Base-by-base conservation (phyloP, 2,113 vertebrate genomes). In the Phycodurus eques region DNA sequence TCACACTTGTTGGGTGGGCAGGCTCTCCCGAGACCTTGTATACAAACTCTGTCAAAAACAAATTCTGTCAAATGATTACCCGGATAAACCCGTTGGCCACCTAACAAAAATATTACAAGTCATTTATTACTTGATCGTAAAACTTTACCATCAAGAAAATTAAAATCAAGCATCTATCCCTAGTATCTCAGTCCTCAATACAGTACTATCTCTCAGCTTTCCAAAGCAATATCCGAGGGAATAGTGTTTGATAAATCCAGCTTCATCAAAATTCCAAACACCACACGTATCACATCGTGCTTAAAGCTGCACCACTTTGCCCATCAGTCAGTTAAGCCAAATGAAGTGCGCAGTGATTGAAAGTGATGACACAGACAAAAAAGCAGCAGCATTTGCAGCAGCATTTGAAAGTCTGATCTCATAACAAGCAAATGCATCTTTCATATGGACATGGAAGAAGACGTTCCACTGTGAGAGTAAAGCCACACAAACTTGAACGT, bases 391-490 rank as follows among this genome's bases (percentile, higher is more conserved):
- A 84, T 87, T 88, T 87, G 69, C 61, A 60, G n/a, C 66, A 0
- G 46, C 74, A 84, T 87, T 88, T 87, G 19, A 44, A 87, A 68
- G 71, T 46, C 60, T 68, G 51, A 67, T 80, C 53, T 72, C 49
- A 70, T 57, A 68, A 68, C 70, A 68, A 67, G 77, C 81, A 76
- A 33, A 49, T 60, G 43, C 70, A 61, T 46, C 68, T 84, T 60
- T 80, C 67, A 62, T 42, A 66, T 59, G 73, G 72, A 78, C 63
- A 46, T 15, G 43, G 63, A 66, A 79, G 61, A 75, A 74, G 70
- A 70, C 53, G 74, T 79, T 78, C 78, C 79, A 75, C 78, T 68
- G 54, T 79, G 79, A 77, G 90, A 88, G 89, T 88, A 86, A 91
- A 83, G 84, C 19, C 51, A 17, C 19, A 53, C 19, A 53, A 53